Conservation (phyloP, 2,888 invertebrate species). For the Agriopis aurantiaria region DNA sequence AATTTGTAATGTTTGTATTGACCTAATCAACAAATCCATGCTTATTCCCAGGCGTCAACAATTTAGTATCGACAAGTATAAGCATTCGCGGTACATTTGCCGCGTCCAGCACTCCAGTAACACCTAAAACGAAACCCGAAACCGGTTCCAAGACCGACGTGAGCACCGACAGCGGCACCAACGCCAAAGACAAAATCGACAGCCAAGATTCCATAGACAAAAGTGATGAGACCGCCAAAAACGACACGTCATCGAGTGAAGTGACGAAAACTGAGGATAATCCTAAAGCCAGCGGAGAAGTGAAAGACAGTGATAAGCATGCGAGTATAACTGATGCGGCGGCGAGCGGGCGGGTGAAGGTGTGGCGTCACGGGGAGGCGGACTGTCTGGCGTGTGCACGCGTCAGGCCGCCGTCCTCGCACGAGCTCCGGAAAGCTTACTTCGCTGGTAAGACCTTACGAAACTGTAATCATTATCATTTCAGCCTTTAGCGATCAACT, state of each 20-base stretch:
- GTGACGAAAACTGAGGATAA: conserved; percentile 42
- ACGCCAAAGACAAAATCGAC: conserved; percentile 53
- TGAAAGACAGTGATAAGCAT: conserved; percentile 32
- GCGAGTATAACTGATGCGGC: conserved; percentile 10
- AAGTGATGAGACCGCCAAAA: conserved; percentile 40
- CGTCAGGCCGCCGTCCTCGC: conserved; percentile 74
- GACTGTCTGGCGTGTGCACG: conserved; percentile 77
- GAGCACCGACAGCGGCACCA: conserved; percentile 40
- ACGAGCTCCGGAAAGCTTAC: conserved; percentile 80
- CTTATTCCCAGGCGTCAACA: conserved; percentile 41
- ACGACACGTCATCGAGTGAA: conserved; percentile 40
- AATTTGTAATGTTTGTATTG: too few species aligned
- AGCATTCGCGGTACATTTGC: conserved; percentile 39
- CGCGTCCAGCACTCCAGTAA: conserved; percentile 34
- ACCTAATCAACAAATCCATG: neutral
- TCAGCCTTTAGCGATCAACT: neutral
- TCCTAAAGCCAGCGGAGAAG: conserved; percentile 27
- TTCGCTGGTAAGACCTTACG: conserved; percentile 68
- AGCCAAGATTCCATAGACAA: conserved; percentile 43
- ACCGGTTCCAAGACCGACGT: conserved; percentile 40
- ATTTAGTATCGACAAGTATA: conserved; percentile 35
- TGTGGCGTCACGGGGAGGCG: conserved; percentile 68
- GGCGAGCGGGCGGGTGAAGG: conserved; percentile 36
- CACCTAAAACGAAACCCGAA: conserved; percentile 41
- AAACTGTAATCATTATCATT: neutral